A percentile compares a stretch with the other conserved stretches of the same genome.
Evolutionary conservation across 2,797 vertebrate species (phyloP).

Genomic region (Delichon dasypus): DNA sequence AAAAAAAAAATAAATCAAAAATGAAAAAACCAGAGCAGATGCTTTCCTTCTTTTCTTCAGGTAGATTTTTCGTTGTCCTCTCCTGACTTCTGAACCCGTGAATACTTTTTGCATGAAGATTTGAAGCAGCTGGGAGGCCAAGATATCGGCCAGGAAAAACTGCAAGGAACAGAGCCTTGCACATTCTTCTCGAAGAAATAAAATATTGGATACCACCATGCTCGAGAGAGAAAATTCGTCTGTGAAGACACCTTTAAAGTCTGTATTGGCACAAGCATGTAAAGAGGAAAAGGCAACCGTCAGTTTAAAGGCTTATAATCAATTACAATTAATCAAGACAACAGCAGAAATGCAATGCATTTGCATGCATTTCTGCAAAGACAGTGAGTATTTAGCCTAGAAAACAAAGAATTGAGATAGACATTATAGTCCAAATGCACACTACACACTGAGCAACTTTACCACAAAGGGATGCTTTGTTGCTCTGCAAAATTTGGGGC

Average conservation of each 20-base stretch:
- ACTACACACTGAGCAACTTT: background rate
- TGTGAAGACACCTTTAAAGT: constrained; percentile 90
- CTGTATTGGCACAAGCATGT: constrained; percentile 67
- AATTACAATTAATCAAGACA: background rate
- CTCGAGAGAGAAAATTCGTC: constrained; percentile 92
- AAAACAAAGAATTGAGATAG: background rate
- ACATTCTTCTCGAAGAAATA: constrained; percentile 96
- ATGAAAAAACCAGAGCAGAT: background rate
- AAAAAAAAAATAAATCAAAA: background rate
- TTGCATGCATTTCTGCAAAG: background rate
- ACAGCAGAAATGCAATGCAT: background rate
- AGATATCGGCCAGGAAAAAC: constrained; percentile 91
- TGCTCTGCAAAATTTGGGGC: background rate
- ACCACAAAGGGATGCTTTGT: background rate
- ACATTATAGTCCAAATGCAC: background rate
- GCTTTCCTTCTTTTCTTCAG: constrained; percentile 57
- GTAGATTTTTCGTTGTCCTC: constrained; percentile 83
- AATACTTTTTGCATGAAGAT: constrained; percentile 95
- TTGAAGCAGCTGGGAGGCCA: constrained; percentile 96
- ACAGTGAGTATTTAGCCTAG: background rate
- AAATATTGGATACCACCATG: constrained; percentile 98
- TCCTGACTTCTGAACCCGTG: constrained; percentile 88
- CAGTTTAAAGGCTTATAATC: background rate
- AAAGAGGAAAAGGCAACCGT: background rate
- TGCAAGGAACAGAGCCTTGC: constrained; percentile 90